Evolutionary conservation across 1,140 invertebrate species (phyloP).

Genomic region (Alviniconcha marisindica): DNA sequence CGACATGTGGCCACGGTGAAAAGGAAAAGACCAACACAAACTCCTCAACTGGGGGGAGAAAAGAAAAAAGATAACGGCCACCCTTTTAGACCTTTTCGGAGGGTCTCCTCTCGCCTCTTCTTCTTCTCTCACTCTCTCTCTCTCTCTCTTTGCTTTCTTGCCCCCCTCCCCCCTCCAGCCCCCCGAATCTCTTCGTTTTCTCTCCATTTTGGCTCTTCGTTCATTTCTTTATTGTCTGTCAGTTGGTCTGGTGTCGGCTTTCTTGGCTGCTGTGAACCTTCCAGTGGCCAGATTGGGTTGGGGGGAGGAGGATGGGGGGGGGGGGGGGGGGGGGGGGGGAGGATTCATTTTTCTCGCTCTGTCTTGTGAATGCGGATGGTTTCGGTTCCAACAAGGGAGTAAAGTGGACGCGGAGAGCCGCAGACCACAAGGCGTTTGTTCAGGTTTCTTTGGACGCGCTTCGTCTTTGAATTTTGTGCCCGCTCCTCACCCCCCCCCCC

Average conservation of each 20-base stretch:
- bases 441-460: no score
- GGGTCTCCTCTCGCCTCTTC: not conserved
- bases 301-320: no score
- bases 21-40: no score
- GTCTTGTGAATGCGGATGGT: no score
- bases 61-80: not conserved
- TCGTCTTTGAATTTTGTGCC: no score
- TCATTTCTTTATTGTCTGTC: not conserved
- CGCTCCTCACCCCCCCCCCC: no score
- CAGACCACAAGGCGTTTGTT: not conserved
- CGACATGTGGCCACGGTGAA: no score
- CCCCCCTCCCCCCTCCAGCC: no score
- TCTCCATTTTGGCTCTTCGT: not conserved
- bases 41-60: no score
- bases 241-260: not conserved
- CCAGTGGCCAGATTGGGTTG: conserved; percentile 13
- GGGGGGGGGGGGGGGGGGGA: no score
- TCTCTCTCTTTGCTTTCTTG: not conserved
- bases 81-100: no score
- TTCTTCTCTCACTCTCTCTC: not conserved
- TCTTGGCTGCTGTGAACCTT: not conserved
- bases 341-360: no score
- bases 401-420: not conserved
- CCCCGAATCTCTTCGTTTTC: not conserved
- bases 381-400: not conserved